Evolutionary conservation across 2,113 vertebrate genomes (phyloP).

Genomic region (Grammomys surdaster): DNA sequence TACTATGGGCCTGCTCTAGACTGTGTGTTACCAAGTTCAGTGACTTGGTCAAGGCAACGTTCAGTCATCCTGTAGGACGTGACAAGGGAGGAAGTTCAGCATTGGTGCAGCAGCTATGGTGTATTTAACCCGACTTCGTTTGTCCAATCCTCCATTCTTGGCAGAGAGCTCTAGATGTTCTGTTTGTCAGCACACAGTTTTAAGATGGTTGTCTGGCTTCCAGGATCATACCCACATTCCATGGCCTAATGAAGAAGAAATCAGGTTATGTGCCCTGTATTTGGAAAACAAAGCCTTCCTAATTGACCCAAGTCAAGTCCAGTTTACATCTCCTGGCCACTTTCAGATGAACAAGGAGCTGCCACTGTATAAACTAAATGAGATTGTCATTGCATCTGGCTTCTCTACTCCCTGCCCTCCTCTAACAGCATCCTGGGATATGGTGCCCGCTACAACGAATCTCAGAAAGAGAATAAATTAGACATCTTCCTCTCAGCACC

Average conservation of each 20-base stretch:
- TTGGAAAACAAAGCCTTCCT: slow-evolving; percentile 15
- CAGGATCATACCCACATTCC: background rate
- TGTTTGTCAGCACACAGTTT: background rate
- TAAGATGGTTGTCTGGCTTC: slow-evolving; percentile 28
- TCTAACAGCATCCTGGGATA: background rate
- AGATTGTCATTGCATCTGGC: background rate
- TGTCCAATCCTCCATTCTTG: background rate
- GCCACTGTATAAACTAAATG: background rate
- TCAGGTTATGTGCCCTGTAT: background rate
- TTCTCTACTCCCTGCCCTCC: background rate
- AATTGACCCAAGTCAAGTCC: background rate
- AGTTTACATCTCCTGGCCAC: background rate
- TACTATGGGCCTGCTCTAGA: background rate
- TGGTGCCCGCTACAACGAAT: background rate
- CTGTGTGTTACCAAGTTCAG: background rate
- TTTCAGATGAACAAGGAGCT: background rate
- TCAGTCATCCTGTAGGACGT: slow-evolving; percentile 17
- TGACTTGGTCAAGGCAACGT: background rate
- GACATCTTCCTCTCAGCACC: background rate
- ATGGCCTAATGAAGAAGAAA: background rate
- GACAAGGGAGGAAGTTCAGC: background rate
- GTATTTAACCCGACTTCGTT: background rate
- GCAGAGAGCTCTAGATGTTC: background rate
- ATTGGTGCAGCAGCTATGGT: background rate
- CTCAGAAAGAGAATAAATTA: slow-evolving; percentile 9